A percentile compares a stretch with the other conserved stretches of the same genome.
Conservation (phyloP, 2,888 invertebrate genomes). For the Phyllotreta striolata region DNA sequence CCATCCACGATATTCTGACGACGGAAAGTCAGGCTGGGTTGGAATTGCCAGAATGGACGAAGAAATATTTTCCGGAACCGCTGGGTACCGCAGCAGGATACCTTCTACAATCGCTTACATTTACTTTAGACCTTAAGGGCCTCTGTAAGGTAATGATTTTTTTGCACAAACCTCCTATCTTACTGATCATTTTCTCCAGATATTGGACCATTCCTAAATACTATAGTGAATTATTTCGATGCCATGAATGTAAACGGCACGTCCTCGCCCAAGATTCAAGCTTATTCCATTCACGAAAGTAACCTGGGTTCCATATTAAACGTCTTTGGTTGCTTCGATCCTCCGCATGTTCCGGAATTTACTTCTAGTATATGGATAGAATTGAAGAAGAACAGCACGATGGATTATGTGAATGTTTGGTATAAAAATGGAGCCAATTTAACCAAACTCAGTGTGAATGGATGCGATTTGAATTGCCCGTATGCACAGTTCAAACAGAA, state of each 20-base stretch:
- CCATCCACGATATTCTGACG: slow-evolving; percentile 68
- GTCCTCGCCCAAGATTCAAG: background rate
- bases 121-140: background rate
- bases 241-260: background rate
- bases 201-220: slow-evolving; percentile 4
- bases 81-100: slow-evolving; percentile 4
- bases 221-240: slow-evolving; percentile 4
- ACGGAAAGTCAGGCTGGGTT: slow-evolving; percentile 63
- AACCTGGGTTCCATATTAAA: slow-evolving; percentile 75
- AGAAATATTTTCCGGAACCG: slow-evolving; percentile 23
- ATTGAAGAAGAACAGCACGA: slow-evolving; percentile 53
- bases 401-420: slow-evolving; percentile 1
- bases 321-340: slow-evolving; percentile 70
- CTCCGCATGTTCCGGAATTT: slow-evolving; percentile 69
- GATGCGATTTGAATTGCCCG: slow-evolving; percentile 9
- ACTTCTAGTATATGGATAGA: slow-evolving; percentile 74
- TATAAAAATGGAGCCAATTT: slow-evolving; percentile 4
- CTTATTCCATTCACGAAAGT: background rate
- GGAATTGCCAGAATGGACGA: slow-evolving; percentile 21
- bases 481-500: background rate
- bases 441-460: background rate
- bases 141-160: background rate
- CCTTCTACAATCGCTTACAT: background rate
- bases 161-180: too few species aligned
- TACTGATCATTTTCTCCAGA: background rate